phyloP scores from a whole-genome alignment of 2,113 vertebrate genomes.

The Sylvia atricapilla region DNA sequence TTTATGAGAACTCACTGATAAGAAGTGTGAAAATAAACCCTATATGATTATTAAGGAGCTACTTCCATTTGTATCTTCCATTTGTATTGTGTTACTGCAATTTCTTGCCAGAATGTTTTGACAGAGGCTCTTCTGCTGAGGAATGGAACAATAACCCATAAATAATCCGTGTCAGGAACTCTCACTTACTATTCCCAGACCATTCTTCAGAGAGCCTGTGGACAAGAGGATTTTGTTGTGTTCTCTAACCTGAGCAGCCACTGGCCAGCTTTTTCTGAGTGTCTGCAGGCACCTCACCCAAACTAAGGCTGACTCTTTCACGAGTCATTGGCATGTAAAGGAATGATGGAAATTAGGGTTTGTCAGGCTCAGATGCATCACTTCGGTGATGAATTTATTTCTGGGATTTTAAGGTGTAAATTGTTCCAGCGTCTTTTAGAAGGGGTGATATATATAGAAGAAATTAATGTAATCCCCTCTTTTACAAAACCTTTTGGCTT shows the following conservation, averaged over 20 bases:
- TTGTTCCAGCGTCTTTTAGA: not conserved
- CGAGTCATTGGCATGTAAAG: not conserved
- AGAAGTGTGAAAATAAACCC: not conserved
- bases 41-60: not conserved
- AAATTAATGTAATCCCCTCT: rapidly evolving
- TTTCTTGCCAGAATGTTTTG: not conserved
- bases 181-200: not conserved
- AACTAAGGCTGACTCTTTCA: not conserved
- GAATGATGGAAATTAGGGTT: not conserved
- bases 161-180: not conserved
- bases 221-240: not conserved
- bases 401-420: not conserved
- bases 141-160: not conserved
- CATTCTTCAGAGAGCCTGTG: not conserved
- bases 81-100: not conserved
- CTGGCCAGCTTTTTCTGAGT: not conserved
- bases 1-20: not conserved
- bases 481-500: not conserved
- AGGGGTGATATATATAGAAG: not conserved
- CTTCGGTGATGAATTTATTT: not conserved
- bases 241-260: not conserved
- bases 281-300: not conserved
- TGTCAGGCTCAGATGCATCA: not conserved
- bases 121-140: not conserved
- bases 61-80: not conserved